A percentile compares a stretch with the other conserved stretches of the same genome.
phyloP scores from a whole-genome alignment of 2,888 invertebrate genomes.

The Acrocyrtus sp. region DNA sequence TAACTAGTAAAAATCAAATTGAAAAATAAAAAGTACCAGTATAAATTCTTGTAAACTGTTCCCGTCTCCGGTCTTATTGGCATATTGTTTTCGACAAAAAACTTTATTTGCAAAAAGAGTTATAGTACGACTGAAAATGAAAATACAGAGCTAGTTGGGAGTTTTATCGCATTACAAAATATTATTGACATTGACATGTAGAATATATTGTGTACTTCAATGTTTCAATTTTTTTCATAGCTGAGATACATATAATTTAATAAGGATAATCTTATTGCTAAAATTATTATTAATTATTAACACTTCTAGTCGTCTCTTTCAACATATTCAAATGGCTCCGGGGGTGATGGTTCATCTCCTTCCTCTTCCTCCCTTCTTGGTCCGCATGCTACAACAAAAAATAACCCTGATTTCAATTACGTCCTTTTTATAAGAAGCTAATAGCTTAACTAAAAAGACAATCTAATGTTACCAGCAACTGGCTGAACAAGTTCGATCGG shows the following conservation, averaged over 20 bases:
- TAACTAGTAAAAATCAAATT: too few species aligned
- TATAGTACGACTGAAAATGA: constrained; percentile 20
- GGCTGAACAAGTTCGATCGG: constrained; percentile 91
- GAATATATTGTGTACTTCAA: too few species aligned
- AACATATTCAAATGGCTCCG: constrained; percentile 96
- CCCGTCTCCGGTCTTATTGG: too few species aligned
- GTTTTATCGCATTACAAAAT: constrained; percentile 45
- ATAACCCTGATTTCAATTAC: too few species aligned
- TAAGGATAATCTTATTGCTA: too few species aligned
- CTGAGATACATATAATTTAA: too few species aligned
- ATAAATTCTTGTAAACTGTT: too few species aligned
- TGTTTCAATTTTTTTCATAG: too few species aligned
- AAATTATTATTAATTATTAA: constrained; percentile 7
- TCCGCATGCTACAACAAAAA: constrained; percentile 75
- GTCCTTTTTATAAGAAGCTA: too few species aligned
- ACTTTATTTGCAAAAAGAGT: background rate
- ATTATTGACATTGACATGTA: constrained; percentile 45
- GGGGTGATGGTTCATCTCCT: constrained; percentile 96
- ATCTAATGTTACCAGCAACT: constrained; percentile 73
- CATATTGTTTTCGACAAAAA: too few species aligned
- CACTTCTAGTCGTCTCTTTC: constrained; percentile 70
- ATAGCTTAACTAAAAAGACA: too few species aligned
- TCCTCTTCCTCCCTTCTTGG: constrained; percentile 77
- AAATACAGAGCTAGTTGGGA: constrained; percentile 12
- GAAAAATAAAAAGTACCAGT: too few species aligned